These are phyloP conservation scores for Orbicella faveolata DNA, from an alignment of 64 coral and sea anemone species.

Conservation along the genomic window DNA sequence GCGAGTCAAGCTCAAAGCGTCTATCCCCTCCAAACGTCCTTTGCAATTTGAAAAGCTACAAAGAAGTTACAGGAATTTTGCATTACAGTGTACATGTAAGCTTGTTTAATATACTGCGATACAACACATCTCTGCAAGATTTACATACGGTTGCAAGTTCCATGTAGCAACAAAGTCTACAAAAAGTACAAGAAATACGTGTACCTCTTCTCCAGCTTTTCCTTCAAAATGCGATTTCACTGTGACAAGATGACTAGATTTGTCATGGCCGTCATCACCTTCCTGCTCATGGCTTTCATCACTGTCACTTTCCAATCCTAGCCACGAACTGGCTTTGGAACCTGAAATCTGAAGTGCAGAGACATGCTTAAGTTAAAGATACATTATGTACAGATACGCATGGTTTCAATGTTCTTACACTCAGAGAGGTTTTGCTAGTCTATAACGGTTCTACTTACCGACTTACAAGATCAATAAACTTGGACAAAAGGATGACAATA, in stretches of 20 bases:
- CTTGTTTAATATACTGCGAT: too few relatives aligned
- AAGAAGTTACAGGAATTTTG: too few relatives aligned
- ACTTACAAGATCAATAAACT: too few relatives aligned
- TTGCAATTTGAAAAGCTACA: constrained; percentile 89
- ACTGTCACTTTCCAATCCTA: constrained; percentile 72
- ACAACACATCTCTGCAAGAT: too few relatives aligned
- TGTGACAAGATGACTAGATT: constrained; percentile 38
- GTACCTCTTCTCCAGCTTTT: constrained; percentile 83
- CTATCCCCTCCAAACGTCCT: constrained; percentile 73
- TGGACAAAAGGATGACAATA: too few relatives aligned
- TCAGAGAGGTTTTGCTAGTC: too few relatives aligned
- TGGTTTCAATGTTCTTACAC: too few relatives aligned
- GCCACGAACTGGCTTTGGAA: constrained; percentile 75
- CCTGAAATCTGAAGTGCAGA: constrained; percentile 75
- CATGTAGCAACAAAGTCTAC: neutral
- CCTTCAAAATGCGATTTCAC: constrained; percentile 90
- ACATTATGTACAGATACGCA: too few relatives aligned
- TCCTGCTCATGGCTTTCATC: constrained; percentile 41
- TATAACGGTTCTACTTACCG: too few relatives aligned
- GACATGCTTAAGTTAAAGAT: neutral
- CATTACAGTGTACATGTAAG: neutral
- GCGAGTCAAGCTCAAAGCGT: constrained; percentile 78
- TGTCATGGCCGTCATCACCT: neutral
- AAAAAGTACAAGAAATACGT: neutral
- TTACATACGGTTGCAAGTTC: too few relatives aligned